A percentile compares a stretch with the other conserved stretches of the same genome.
phyloP scores from a whole-genome alignment of 1,140 invertebrate genomes.

The Neomicropteryx cornuta region DNA sequence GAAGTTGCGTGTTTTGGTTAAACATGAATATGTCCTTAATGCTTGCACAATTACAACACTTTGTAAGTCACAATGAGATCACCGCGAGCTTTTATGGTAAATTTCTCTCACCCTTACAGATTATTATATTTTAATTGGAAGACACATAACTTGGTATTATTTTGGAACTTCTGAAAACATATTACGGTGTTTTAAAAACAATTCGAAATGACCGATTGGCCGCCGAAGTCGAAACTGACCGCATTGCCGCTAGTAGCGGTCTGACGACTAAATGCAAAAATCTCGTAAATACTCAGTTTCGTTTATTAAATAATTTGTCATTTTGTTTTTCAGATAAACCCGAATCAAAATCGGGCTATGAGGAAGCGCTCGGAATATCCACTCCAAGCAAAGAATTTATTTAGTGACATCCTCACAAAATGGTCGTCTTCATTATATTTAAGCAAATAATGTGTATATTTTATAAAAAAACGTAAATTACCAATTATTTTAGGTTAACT shows the following conservation, averaged over 20 bases:
- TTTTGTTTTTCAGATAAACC: conserved; percentile 30
- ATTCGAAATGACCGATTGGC: too few species aligned
- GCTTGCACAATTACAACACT: too few species aligned
- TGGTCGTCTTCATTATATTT: conserved; percentile 5
- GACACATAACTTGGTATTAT: too few species aligned
- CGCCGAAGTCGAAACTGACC: too few species aligned
- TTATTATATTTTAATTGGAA: too few species aligned
- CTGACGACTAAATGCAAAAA: not conserved
- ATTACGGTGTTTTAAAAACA: not conserved
- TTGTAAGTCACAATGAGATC: too few species aligned
- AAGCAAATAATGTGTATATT: not conserved
- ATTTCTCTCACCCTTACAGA: too few species aligned
- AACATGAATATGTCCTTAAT: too few species aligned
- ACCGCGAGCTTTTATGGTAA: too few species aligned
- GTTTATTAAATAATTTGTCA: conserved; percentile 3
- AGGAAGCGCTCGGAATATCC: conserved; percentile 78
- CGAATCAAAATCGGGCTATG: conserved; percentile 46
- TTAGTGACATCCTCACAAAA: conserved; percentile 22
- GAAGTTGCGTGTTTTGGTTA: not conserved
- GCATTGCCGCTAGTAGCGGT: not conserved
- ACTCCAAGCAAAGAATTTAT: conserved; percentile 82
- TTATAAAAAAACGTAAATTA: not conserved
- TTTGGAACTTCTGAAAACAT: not conserved
- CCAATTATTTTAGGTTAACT: not conserved
- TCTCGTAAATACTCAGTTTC: not conserved